Evolutionary conservation across 2,888 invertebrate species (phyloP).

Genomic region (Argyresthia albistria): DNA sequence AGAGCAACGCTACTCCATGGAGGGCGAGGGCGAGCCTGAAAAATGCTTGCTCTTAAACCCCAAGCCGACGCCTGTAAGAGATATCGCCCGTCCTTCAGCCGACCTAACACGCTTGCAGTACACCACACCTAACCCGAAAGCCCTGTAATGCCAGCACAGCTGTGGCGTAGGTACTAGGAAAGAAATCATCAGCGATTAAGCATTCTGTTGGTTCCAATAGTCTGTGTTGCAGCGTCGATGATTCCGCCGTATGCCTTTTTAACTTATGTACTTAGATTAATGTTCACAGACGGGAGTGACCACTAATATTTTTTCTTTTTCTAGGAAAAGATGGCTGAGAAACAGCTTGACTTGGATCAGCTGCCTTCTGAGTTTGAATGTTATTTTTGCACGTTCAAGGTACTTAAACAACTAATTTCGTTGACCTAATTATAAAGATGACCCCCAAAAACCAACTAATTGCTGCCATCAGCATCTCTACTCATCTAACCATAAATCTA

Average conservation of each 20-base stretch:
- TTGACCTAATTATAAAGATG: neutral
- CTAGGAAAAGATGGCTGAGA: conserved; percentile 79
- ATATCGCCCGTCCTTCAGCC: conserved; percentile 16
- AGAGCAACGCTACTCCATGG: conserved; percentile 61
- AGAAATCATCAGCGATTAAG: conserved; percentile 5
- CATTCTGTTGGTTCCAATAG: neutral
- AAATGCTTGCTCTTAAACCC: conserved; percentile 69
- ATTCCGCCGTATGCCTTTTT: conserved; percentile 3
- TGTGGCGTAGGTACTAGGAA: neutral
- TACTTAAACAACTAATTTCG: conserved; percentile 68
- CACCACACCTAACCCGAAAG: neutral
- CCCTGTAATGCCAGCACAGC: conserved; percentile 1
- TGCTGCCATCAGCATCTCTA: too few relatives aligned
- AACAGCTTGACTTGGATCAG: conserved; percentile 87
- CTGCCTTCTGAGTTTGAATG: conserved; percentile 96
- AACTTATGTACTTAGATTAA: too few relatives aligned
- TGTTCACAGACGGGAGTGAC: conserved; percentile 15
- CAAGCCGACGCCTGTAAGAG: conserved; percentile 66
- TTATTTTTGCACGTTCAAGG: conserved; percentile 97
- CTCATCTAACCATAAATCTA: too few relatives aligned
- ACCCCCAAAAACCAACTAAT: neutral
- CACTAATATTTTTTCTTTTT: conserved; percentile 60
- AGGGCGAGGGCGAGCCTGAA: conserved; percentile 59
- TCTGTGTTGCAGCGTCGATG: conserved; percentile 8
- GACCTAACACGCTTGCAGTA: conserved; percentile 11